Base-by-base conservation (phyloP, 2,888 invertebrate species). In the Leucania comma region DNA sequence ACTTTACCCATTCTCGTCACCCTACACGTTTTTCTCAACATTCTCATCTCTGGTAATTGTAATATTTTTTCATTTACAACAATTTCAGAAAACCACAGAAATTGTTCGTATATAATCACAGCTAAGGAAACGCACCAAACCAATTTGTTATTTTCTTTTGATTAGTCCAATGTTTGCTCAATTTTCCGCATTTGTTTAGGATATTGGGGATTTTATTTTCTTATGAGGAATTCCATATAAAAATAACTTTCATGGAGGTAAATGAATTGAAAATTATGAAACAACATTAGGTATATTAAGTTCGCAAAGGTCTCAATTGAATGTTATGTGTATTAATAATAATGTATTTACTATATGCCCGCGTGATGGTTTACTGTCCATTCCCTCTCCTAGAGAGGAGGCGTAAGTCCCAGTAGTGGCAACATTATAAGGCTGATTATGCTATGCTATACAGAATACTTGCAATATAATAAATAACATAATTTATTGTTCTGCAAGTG, bases 171-270 rank as follows among this genome's bases (percentile, higher is more conserved):
- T 78, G 59, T 78, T 75, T 75, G 35, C 26, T 22, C 59, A 72
- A 60, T 59, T 72, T 63, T 46, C 63, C 59, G 17, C 26, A 54
- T 75, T 78, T 78, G 54, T 56, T 72, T 72, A 78, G 50, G 59
- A 78, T 63, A 72, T 75, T 59, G 74, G 22, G 22, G n/a, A 5
- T 38, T 73, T 51, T 77, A 70, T 71, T 71, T 78, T 62, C 22
- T 24, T 48, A 38, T 61, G 12, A 20, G 14, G 10, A 77, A 58
- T 53, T 53, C 26, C 54, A 58, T 46, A 35, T 48, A 14, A 29
- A 61, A 72, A 6, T 53, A 60, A 57, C 42, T 35, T 32, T 12
- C 9, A 26, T 59, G 12, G 3, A 14, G 5, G 20, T 50, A 58
- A 24, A 20, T 12, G 9, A 42, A 32, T 8, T 14, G 5, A 17